Percentiles rank a stretch among this genome's conserved stretches.
Conservation (phyloP, 2,888 invertebrate species). For the Eupeodes latifasciatus region DNA sequence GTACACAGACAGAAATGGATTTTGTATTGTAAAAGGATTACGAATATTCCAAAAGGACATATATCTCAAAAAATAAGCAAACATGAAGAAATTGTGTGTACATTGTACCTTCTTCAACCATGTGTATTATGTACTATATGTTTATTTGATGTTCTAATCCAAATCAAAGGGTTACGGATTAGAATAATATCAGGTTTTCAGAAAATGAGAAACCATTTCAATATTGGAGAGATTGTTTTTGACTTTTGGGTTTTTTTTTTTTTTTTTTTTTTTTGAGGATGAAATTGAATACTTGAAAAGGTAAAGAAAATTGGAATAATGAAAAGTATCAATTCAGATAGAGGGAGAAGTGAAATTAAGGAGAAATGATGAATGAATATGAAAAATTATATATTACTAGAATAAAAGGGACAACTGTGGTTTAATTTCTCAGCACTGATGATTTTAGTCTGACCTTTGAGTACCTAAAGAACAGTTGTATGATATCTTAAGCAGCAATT, state of each 20-base stretch:
- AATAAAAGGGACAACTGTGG: too few species aligned
- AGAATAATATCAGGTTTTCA: slow-evolving; percentile 19
- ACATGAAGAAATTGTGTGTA: neutral
- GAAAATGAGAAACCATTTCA: neutral
- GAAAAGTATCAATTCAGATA: neutral
- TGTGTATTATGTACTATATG: neutral
- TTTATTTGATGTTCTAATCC: neutral
- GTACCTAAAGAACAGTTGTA: too few species aligned
- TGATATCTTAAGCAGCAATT: too few species aligned
- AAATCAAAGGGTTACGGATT: neutral
- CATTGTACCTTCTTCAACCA: neutral
- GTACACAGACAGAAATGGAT: slow-evolving; percentile 2
- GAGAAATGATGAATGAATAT: too few species aligned
- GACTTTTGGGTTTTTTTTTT: neutral
- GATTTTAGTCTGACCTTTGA: too few species aligned
- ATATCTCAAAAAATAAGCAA: neutral
- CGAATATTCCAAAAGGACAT: slow-evolving; percentile 10
- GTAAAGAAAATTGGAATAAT: neutral
- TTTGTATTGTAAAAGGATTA: slow-evolving; percentile 18
- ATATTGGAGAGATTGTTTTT: neutral
- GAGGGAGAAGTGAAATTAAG: too few species aligned
- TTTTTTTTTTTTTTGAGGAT: neutral
- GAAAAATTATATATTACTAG: too few species aligned
- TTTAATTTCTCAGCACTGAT: too few species aligned
- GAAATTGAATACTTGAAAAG: neutral